These are phyloP conservation scores for Tenthredo scrophulariae DNA, from an alignment of 2,888 invertebrate species.

Conservation along the genomic window DNA sequence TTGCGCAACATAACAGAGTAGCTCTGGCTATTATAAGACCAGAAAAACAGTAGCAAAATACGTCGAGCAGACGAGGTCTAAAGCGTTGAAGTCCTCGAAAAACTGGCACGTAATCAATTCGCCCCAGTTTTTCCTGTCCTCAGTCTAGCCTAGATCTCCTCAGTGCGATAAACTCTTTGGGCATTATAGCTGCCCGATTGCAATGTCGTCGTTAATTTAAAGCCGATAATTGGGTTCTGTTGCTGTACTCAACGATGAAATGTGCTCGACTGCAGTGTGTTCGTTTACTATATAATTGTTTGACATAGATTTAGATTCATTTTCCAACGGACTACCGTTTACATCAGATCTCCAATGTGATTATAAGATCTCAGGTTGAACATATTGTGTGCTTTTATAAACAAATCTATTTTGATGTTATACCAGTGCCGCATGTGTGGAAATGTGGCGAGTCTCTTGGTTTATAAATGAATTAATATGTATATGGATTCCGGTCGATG, in stretches of 20 bases:
- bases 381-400: not conserved
- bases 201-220: conserved; percentile 13
- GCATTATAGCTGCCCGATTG: not conserved
- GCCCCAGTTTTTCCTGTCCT: not conserved
- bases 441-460: not conserved
- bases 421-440: not conserved
- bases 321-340: not conserved
- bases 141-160: conserved; percentile 33
- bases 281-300: not conserved
- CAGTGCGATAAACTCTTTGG: conserved; percentile 20
- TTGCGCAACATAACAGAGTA: conserved; percentile 22
- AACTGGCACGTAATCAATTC: conserved; percentile 50
- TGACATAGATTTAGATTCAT: not conserved
- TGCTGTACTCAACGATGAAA: not conserved
- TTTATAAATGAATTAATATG: not conserved
- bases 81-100: conserved; percentile 48
- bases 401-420: not conserved
- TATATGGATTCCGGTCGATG: not conserved
- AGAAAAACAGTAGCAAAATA: conserved; percentile 47
- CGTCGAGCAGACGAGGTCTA: conserved; percentile 1
- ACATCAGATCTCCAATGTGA: not conserved
- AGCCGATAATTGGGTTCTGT: conserved; percentile 12
- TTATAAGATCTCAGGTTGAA: not conserved
- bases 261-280: not conserved
- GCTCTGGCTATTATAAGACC: conserved; percentile 50